Percentiles rank a stretch among this genome's conserved stretches.
phyloP scores from a whole-genome alignment of 2,797 vertebrate species.

The Enteromius fasciolatus region DNA sequence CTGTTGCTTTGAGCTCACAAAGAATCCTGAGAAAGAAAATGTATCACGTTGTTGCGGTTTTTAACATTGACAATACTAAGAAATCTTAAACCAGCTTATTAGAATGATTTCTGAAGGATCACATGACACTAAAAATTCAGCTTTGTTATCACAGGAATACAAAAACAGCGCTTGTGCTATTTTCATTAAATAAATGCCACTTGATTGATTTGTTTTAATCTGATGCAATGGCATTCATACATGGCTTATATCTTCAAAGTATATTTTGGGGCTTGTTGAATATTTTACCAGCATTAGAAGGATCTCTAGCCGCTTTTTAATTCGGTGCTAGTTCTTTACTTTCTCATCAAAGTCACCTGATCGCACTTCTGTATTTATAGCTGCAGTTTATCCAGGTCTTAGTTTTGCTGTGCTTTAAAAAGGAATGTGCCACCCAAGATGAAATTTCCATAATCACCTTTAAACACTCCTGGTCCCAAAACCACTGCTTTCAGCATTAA shows the following conservation, averaged over 20 bases:
- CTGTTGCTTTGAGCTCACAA: not conserved
- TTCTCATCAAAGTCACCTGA: conserved; percentile 44
- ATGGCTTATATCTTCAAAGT: not conserved
- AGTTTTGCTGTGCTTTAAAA: conserved; percentile 10
- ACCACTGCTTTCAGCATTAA: conserved; percentile 31
- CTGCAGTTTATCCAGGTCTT: conserved; percentile 2
- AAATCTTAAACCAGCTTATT: not conserved
- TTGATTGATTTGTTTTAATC: not conserved
- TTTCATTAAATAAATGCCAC: not conserved
- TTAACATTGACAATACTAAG: not conserved
- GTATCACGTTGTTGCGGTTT: not conserved
- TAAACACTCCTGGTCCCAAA: conserved; percentile 24
- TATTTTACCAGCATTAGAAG: not conserved
- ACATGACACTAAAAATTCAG: not conserved
- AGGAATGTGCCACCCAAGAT: conserved; percentile 44
- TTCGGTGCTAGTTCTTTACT: conserved; percentile 34
- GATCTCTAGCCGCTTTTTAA: conserved; percentile 40
- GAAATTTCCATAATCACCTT: conserved; percentile 44
- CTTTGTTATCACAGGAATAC: not conserved
- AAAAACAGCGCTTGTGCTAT: not conserved
- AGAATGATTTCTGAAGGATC: not conserved
- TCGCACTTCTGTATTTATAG: conserved; percentile 38
- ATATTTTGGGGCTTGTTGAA: not conserved
- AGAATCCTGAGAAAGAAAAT: not conserved
- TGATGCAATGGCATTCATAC: not conserved